Evolutionary conservation across 2,113 vertebrate genomes (phyloP).

Genomic region (Nerophis lumbriciformis): DNA sequence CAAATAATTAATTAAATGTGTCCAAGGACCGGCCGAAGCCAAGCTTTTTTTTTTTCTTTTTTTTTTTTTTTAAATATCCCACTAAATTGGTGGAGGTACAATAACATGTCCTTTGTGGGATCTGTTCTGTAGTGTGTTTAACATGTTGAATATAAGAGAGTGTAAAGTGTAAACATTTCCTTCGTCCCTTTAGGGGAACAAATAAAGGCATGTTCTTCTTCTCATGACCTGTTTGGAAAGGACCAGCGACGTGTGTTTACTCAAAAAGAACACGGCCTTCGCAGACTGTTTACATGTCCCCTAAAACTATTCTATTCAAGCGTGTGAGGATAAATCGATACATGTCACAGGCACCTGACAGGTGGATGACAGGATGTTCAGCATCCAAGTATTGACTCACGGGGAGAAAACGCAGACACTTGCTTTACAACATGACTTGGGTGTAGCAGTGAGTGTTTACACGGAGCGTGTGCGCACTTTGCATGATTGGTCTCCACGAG

Average conservation of each 20-base stretch:
- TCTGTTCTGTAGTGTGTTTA: background rate
- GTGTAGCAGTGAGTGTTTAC: slow-evolving; percentile 31
- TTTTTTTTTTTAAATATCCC: background rate
- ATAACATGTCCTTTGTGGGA: background rate
- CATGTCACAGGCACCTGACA: background rate
- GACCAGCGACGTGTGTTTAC: slow-evolving; percentile 33
- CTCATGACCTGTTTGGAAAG: slow-evolving; percentile 10
- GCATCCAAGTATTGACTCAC: slow-evolving; percentile 20
- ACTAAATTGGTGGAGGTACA: background rate
- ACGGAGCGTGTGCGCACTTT: slow-evolving; percentile 12
- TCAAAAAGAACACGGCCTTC: slow-evolving; percentile 27
- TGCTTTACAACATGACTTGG: slow-evolving; percentile 17
- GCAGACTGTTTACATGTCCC: slow-evolving; percentile 4
- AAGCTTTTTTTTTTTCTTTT: slow-evolving; percentile 26
- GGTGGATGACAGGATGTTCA: slow-evolving; percentile 9
- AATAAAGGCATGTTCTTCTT: slow-evolving; percentile 6
- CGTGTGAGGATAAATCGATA: background rate
- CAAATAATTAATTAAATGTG: slow-evolving; percentile 57
- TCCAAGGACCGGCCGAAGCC: slow-evolving; percentile 7
- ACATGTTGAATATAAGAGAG: background rate
- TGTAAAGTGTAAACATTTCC: background rate
- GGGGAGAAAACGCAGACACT: slow-evolving; percentile 1
- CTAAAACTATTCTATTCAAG: background rate
- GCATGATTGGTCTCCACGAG: slow-evolving; percentile 8
- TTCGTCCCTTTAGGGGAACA: background rate